Evolutionary conservation across 1,140 invertebrate genomes (phyloP), one percentile per base, ranked within the genome.

Genomic region (Palaemon carinicauda): DNA sequence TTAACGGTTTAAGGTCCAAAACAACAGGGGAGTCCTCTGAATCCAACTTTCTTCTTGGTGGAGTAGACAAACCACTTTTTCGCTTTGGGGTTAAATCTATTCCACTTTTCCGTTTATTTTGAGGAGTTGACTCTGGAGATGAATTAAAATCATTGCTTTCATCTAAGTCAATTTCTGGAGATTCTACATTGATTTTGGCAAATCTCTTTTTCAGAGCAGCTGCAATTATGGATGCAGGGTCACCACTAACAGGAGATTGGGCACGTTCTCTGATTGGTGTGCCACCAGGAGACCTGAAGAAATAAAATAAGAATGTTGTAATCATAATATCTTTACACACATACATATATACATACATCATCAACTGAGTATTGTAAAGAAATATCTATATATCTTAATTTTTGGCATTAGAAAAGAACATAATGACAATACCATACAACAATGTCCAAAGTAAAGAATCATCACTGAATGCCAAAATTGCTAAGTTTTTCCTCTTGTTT

Each of bases 181-280:
- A 88, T 24, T 80, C 77, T 51, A 33, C 52, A 53, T 87, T 56
- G 77, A 87, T 87, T 17, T 84, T 79, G n/a, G 82, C 89, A 85
- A 88, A 86, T 17, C 89, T 85, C 75, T 82, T 88, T 41, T 86
- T 87, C 3, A 89, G 69, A 17, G 88, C 88, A 21, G 83, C 83
- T 29, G 88, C 88, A 74, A 89, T 87, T 56, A 89, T 80, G 31
- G 88, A 52, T 3, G 80, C 88, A 2, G 88, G 65, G 69, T 89
- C 88, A 50, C 50, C 65, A 9, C 54, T 33, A 24, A 65, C 24
- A 17, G 88, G 84, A 17, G 88, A 87, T 17, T 74, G 54, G 12
- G 83, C 65, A 21, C 80, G 50, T 19, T 81, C 86, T 51, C 88
- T 54, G 29, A 89, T 31, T 56, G 88, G 88, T 2, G 88, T 89